Base-by-base conservation (phyloP, 2,888 invertebrate species). In the Villa cingulata region DNA sequence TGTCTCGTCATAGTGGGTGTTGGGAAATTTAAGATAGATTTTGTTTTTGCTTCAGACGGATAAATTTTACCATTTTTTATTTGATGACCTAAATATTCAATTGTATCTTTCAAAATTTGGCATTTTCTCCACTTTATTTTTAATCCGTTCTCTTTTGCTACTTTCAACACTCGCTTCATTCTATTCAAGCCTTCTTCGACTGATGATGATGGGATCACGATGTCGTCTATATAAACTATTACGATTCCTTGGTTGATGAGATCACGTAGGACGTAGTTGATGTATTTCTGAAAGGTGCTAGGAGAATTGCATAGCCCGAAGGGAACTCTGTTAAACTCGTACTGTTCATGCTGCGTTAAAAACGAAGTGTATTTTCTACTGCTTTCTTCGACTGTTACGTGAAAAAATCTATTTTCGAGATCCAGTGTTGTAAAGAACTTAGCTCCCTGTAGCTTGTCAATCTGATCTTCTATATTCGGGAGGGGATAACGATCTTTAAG, bases 11-110 rank as follows among this genome's bases (percentile, higher is more conserved):
- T 38, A 20, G 32, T 41, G 2, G 48, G 44, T 15, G 37, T 18
- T 10, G 46, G 48, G 38, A 46, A 48, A 16, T 43, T 44, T 19
- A 41, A 37, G 4, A 51, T 41, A 12, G 48, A 45, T 20, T 37
- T 43, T 1, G 34, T 43, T 40, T 51, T 47, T 32, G 37, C 32
- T 18, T n/a, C 34, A 7, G 51, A 51, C 7, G 48, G 49, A 36
- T 5, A 10, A 3, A 48, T 45, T 10, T 12, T 4, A 14, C 44
- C 47, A 5, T 37, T 36, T 38, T 49, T 29, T 10, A 50, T 43
- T 6, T 34, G 34, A 42, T 46, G 41, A 1, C 52, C 48, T 17
- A 50, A 34, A 27, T 51, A 56, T 7, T 41, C 32, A 1, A 41
- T 27, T 15, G 4, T 20, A 3, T 16, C 16, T 27, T 41, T 23